phyloP scores from a whole-genome alignment of 2,113 vertebrate genomes.

The Brachyhypopomus occidentalis region DNA sequence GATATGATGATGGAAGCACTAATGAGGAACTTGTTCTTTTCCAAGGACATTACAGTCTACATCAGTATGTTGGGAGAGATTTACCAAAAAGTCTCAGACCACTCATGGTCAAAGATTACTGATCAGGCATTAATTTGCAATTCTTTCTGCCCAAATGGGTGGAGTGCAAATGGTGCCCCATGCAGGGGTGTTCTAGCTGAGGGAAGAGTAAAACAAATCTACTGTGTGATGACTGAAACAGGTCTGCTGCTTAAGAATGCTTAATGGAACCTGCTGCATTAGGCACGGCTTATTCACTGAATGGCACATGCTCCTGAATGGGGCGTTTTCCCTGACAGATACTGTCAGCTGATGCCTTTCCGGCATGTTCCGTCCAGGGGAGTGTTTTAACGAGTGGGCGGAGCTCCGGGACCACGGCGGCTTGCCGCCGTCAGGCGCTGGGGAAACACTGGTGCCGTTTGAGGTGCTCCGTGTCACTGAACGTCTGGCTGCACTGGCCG shows the following conservation, averaged over 20 bases:
- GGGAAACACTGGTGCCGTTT: constrained; percentile 77
- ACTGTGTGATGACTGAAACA: neutral
- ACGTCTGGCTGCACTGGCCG: constrained; percentile 77
- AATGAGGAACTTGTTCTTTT: neutral
- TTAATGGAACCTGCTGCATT: neutral
- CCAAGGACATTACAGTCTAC: too few species aligned
- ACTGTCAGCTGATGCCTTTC: neutral
- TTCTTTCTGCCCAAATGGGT: neutral
- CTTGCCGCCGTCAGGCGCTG: constrained; percentile 27
- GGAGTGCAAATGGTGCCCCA: neutral
- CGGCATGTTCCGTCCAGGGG: neutral
- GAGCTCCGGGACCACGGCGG: neutral
- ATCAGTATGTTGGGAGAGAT: neutral
- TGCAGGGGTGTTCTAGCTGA: neutral
- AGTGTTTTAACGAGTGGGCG: neutral
- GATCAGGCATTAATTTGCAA: neutral
- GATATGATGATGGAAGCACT: neutral
- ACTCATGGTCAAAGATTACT: neutral
- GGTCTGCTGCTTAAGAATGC: neutral
- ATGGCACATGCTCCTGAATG: neutral
- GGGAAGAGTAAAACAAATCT: neutral
- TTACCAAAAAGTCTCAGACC: neutral
- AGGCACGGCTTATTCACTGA: neutral
- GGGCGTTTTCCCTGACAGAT: neutral
- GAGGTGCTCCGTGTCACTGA: constrained; percentile 74